These are phyloP conservation scores for Fistularia tabacaria DNA, from an alignment of 2,797 vertebrate species.

Conservation along the genomic window DNA sequence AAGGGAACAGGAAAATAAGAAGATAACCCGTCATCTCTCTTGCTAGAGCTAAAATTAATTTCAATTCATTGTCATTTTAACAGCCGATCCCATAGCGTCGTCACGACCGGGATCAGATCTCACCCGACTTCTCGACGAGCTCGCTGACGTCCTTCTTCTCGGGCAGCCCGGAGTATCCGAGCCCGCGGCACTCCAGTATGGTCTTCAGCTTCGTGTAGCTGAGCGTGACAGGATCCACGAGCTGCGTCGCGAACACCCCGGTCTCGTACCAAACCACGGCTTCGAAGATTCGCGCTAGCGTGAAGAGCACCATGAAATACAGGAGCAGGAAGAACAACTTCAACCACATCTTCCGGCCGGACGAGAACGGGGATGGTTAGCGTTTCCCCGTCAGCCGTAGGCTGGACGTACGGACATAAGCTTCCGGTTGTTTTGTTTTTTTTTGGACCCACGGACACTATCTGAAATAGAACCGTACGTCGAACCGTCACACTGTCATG, in stretches of 20 bases:
- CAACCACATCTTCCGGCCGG: conserved; percentile 83
- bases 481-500: neutral
- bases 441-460: neutral
- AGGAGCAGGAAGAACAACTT: conserved; percentile 91
- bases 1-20: too few species aligned
- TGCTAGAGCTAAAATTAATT: too few species aligned
- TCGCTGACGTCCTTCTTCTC: conserved; percentile 91
- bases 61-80: too few species aligned
- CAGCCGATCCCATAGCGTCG: too few species aligned
- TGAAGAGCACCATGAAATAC: conserved; percentile 89
- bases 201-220: conserved; percentile 91
- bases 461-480: accelerated
- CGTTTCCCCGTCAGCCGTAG: neutral
- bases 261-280: conserved; percentile 95
- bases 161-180: conserved; percentile 86
- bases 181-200: conserved; percentile 89
- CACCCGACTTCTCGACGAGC: conserved; percentile 92
- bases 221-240: conserved; percentile 91
- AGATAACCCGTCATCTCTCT: too few species aligned
- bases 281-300: conserved; percentile 89
- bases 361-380: neutral
- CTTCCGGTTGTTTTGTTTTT: neutral
- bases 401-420: conserved; percentile 3
- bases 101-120: neutral
- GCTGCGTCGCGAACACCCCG: conserved; percentile 89